A percentile compares a stretch with the other conserved stretches of the same genome.
Evolutionary conservation across 2,113 vertebrate species (phyloP).

Genomic region (Hystrix cristata): DNA sequence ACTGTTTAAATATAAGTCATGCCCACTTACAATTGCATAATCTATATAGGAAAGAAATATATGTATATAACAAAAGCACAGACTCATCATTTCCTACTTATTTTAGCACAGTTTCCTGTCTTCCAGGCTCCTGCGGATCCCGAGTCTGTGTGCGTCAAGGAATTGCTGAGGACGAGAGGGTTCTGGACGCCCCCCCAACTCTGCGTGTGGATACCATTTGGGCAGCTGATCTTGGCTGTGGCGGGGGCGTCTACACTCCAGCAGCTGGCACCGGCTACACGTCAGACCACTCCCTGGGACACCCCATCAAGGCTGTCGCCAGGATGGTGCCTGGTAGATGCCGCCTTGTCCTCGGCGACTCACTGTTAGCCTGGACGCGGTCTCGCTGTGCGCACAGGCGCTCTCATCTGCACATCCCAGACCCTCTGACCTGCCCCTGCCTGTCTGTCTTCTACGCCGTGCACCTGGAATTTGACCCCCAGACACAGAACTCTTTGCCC

Average conservation of each 20-base stretch:
- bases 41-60: background rate
- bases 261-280: too few species aligned
- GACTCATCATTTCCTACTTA: background rate
- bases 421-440: too few species aligned
- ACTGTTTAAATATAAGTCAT: background rate
- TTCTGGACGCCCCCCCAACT: background rate
- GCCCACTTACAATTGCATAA: background rate
- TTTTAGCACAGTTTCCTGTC: fast-evolving
- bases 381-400: fast-evolving
- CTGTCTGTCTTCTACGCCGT: too few species aligned
- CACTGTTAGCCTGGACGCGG: fast-evolving
- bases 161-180: fast-evolving
- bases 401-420: too few species aligned
- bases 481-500: too few species aligned
- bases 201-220: fast-evolving
- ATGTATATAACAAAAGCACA: background rate
- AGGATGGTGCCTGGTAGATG: fast-evolving
- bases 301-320: background rate
- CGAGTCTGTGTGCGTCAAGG: fast-evolving
- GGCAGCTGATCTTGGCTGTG: background rate
- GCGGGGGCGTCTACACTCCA: background rate
- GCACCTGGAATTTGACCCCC: background rate
- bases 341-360: too few species aligned
- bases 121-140: fast-evolving
- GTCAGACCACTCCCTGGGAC: too few species aligned